A percentile compares a stretch with the other conserved stretches of the same genome.
Conservation (phyloP, 2,888 invertebrate species). For the Hedya salicella region DNA sequence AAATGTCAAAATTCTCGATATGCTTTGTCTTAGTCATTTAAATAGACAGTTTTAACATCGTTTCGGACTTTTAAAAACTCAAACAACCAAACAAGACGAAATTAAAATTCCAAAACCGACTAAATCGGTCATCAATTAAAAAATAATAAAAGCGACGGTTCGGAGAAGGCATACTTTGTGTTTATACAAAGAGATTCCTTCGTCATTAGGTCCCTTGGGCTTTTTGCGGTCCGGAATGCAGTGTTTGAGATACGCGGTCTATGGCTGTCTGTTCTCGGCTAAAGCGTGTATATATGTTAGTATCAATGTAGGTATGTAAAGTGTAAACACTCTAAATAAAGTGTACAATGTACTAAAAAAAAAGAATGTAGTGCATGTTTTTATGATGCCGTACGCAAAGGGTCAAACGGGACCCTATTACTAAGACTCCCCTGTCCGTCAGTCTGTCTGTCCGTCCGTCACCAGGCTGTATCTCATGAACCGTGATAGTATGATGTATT, state of each 20-base stretch:
- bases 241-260: conserved; percentile 22
- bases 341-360: too few species aligned
- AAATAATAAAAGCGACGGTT: conserved; percentile 14
- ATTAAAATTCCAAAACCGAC: conserved; percentile 25
- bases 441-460: too few species aligned
- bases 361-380: too few species aligned
- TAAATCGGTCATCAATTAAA: conserved; percentile 16
- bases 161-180: conserved; percentile 10
- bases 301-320: neutral
- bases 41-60: neutral
- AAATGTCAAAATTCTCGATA: too few species aligned
- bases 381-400: too few species aligned
- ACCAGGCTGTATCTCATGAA: too few species aligned
- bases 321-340: too few species aligned
- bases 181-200: conserved; percentile 14
- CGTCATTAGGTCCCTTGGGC: conserved; percentile 7
- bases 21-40: neutral
- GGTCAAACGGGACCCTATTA: too few species aligned
- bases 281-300: neutral
- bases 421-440: too few species aligned
- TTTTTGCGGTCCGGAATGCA: conserved; percentile 8
- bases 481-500: too few species aligned
- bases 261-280: neutral
- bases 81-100: conserved; percentile 15
- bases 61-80: conserved; percentile 10